Conservation (phyloP, 2,888 invertebrate species). For the Dendrolimus pini region DNA sequence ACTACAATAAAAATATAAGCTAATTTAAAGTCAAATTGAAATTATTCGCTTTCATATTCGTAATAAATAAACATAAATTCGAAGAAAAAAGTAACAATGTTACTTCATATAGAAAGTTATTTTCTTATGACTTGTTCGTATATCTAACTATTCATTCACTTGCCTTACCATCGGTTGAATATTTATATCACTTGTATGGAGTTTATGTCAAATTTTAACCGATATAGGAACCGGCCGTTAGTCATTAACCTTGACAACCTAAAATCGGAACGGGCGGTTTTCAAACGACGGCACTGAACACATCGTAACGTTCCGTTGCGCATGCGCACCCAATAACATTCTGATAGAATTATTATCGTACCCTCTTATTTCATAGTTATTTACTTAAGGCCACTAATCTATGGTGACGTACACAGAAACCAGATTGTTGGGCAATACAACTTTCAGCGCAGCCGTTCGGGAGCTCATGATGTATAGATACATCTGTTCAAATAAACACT, state of each 20-base stretch:
- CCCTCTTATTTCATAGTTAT: slow-evolving; percentile 40
- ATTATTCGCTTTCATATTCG: too few relatives aligned
- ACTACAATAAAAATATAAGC: too few relatives aligned
- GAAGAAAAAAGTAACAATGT: too few relatives aligned
- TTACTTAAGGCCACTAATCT: slow-evolving; percentile 51
- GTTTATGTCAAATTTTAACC: too few relatives aligned
- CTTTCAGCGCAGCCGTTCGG: slow-evolving; percentile 28
- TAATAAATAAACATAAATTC: too few relatives aligned
- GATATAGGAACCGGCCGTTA: too few relatives aligned
- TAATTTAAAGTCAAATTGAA: too few relatives aligned
- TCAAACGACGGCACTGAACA: neutral
- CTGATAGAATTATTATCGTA: neutral
- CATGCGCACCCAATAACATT: neutral
- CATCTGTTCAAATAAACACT: neutral
- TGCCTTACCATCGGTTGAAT: too few relatives aligned
- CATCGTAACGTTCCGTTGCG: neutral
- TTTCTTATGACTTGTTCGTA: too few relatives aligned
- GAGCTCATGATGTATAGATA: neutral
- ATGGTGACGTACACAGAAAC: slow-evolving; percentile 56
- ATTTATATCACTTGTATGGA: too few relatives aligned
- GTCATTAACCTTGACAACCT: neutral
- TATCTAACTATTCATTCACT: too few relatives aligned
- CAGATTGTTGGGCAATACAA: slow-evolving; percentile 43
- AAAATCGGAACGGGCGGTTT: neutral
- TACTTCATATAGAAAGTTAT: too few relatives aligned